Evolutionary conservation across 2,888 invertebrate species (phyloP), one percentile per base, ranked within the genome.

Genomic region (Parthenolecanium corni): DNA sequence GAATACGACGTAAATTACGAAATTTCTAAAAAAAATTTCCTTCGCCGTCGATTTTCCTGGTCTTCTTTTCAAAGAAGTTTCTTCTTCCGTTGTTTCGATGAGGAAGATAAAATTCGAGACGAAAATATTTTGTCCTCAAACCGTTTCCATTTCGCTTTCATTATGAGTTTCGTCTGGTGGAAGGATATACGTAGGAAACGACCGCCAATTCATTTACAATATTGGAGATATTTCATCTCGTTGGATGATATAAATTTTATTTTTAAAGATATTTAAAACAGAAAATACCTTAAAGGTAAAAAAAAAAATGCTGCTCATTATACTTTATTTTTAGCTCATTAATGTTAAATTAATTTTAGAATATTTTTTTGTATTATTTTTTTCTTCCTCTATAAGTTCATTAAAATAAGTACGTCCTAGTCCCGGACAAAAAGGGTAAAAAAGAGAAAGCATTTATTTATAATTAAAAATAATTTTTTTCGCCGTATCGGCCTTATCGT

Each of bases 151-250:
- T 61, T 20, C 47, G 61, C 61, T 61, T 49, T 61, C 61, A 61
- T 64, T 62, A 66, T 66, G 66, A 66, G 61, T 66, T 66, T 64
- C 56, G 61, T 64, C 57, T 64, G 66, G 66, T 65, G 66, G 66
- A 66, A 66, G 20, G 66, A 66, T 38, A 62, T 52, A 16, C 63
- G 66, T 54, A 65, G 66, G 46, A 65, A 65, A 52, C 49, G 66
- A 56, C 65, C 66, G 21, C 66, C 65, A 54, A 46, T 65, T 14
- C 61, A 56, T 47, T 54, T 64, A 54, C 65, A 64, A 52, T 64
- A 65, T 40, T 62, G 65, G 65, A 61, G 65, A 52, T 56, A 47
- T 47, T 56, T 65, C 36, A 53, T 52, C n/a, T 51, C 40, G 16
- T 51, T 62, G 52, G 52, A 52, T 25, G 52, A 42, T 40, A 52